Evolutionary conservation across 2,797 vertebrate genomes (phyloP).

Genomic region (Pseudochirops corinnae): DNA sequence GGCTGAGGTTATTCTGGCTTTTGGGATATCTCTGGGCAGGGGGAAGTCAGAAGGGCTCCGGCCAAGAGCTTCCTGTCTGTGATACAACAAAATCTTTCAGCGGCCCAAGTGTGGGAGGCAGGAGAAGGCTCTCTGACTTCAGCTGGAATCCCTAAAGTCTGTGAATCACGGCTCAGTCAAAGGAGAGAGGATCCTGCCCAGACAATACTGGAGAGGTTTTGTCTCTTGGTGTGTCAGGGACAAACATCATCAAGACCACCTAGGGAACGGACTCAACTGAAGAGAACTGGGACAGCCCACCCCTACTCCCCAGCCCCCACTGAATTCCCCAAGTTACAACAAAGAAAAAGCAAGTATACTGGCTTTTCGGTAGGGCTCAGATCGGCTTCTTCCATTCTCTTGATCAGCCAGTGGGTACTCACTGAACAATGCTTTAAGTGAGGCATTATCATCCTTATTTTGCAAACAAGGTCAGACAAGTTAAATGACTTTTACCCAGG

Average conservation of each 20-base stretch:
- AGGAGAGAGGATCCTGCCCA: slow-evolving; percentile 34
- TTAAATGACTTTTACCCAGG: not conserved
- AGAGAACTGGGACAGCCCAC: not conserved
- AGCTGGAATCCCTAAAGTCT: not conserved
- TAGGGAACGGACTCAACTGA: not conserved
- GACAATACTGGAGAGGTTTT: not conserved
- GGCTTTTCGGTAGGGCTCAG: not conserved
- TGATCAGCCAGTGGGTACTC: not conserved
- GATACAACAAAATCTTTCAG: not conserved
- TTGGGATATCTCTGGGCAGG: not conserved
- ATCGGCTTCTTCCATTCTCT: not conserved
- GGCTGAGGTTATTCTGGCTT: not conserved
- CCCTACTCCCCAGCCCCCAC: fast-evolving
- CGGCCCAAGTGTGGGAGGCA: not conserved
- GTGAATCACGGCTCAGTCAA: slow-evolving; percentile 32
- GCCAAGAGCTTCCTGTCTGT: not conserved
- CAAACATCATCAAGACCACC: not conserved
- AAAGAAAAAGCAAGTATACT: not conserved
- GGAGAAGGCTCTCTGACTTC: slow-evolving; percentile 20
- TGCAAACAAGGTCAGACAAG: not conserved
- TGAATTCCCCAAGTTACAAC: not conserved
- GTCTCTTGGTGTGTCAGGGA: not conserved
- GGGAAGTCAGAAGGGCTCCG: not conserved
- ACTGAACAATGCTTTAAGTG: not conserved
- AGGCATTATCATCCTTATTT: not conserved